These are phyloP conservation scores for Stegodyphus mimosarum DNA, from an alignment of 1,140 invertebrate species.

Conservation along the genomic window DNA sequence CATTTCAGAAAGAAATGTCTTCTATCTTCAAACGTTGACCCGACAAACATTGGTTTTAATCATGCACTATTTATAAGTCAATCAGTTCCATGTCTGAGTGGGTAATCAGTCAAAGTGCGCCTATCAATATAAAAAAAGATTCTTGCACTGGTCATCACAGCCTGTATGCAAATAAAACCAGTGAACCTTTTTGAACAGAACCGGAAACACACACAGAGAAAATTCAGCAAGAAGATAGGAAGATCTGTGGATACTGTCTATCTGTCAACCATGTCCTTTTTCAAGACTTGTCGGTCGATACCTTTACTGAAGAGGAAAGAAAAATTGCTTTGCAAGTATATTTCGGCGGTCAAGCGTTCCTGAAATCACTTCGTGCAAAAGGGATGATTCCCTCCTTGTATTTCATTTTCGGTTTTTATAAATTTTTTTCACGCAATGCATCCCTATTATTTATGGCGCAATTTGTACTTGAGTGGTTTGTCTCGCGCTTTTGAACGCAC, in stretches of 20 bases:
- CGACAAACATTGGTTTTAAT: not conserved
- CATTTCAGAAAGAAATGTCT: not conserved
- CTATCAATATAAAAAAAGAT: not conserved
- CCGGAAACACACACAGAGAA: not conserved
- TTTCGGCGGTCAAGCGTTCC: not conserved
- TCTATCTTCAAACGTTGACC: not conserved
- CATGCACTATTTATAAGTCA: not conserved
- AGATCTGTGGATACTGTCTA: not conserved
- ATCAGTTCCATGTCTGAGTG: not conserved
- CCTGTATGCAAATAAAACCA: slow-evolving; percentile 6
- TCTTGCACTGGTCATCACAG: too few relatives aligned
- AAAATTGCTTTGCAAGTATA: not conserved
- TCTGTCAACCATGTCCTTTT: not conserved
- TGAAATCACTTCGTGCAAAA: not conserved
- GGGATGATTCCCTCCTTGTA: not conserved
- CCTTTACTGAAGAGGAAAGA: not conserved
- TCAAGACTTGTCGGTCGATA: not conserved
- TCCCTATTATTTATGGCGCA: not conserved
- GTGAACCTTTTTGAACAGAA: not conserved
- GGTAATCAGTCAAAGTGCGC: not conserved
- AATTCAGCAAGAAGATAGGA: not conserved
- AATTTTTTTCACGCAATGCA: not conserved
- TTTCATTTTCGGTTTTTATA: not conserved
- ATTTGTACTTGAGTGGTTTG: too few relatives aligned
- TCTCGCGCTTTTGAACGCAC: too few relatives aligned